These are phyloP conservation scores for Diloba caeruleocephala DNA, from an alignment of 2,888 invertebrate species.

Conservation along the genomic window DNA sequence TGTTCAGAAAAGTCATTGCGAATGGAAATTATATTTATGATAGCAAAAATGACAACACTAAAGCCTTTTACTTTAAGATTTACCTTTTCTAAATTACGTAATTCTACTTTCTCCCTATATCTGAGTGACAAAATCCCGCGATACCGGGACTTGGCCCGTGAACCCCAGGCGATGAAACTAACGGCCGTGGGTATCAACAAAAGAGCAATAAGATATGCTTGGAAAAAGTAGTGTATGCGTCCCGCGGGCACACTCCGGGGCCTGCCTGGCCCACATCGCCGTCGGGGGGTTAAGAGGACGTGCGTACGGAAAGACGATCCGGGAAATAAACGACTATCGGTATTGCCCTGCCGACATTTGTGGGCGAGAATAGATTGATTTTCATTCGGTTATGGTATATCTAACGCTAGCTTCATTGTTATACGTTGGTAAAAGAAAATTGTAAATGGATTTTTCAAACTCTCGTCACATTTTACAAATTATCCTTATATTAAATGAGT, in stretches of 20 bases:
- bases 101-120: conserved; percentile 16
- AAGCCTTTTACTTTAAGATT: background rate
- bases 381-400: conserved; percentile 57
- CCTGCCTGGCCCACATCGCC: conserved; percentile 65
- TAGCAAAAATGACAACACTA: too few species aligned
- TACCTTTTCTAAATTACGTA: conserved; percentile 9
- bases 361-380: conserved; percentile 64
- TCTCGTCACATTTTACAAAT: too few species aligned
- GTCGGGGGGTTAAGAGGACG: conserved; percentile 69
- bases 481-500: too few species aligned
- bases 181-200: conserved; percentile 87
- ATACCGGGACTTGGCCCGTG: conserved; percentile 61
- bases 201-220: conserved; percentile 89
- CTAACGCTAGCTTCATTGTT: conserved; percentile 25
- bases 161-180: conserved; percentile 87
- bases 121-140: conserved; percentile 53
- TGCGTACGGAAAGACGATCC: conserved; percentile 56
- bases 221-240: conserved; percentile 87
- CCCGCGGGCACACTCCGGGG: conserved; percentile 74
- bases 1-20: background rate
- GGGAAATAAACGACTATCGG: conserved; percentile 67
- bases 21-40: background rate
- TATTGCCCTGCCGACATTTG: conserved; percentile 67
- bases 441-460: too few species aligned
- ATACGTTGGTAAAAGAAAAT: too few species aligned